Evolutionary conservation across 2,888 invertebrate species (phyloP).

Genomic region (Pomacea canaliculata): DNA sequence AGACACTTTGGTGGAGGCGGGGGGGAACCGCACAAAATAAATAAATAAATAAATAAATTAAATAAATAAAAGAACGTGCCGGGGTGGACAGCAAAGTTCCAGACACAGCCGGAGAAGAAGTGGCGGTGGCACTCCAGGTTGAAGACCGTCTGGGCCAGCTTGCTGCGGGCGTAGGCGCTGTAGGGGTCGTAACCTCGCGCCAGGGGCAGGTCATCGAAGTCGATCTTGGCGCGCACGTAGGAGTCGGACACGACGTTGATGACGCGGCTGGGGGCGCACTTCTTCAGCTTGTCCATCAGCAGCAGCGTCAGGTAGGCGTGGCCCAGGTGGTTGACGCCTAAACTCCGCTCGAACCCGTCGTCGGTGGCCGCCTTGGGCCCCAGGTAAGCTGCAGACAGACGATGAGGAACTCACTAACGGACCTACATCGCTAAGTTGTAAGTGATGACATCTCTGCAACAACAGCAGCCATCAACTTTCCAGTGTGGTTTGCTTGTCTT

Average conservation of each 20-base stretch:
- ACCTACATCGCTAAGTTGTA: no score
- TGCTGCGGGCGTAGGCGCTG: constrained; percentile 58
- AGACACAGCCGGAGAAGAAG: constrained; percentile 44
- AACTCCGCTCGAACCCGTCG: constrained; percentile 55
- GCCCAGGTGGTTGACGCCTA: constrained; percentile 63
- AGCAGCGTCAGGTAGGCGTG: constrained; percentile 62
- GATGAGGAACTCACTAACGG: not conserved
- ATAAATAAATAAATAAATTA: not conserved
- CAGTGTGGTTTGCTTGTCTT: no score
- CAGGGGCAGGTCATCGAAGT: constrained; percentile 57
- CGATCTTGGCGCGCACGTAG: constrained; percentile 50
- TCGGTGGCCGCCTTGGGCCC: constrained; percentile 58
- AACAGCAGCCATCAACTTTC: no score
- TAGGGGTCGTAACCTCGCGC: constrained; percentile 50
- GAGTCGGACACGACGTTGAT: constrained; percentile 61
- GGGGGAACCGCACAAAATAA: no score
- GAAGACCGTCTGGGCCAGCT: constrained; percentile 55
- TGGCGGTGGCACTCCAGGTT: constrained; percentile 53
- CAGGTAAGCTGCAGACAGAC: constrained; percentile 51
- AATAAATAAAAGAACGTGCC: constrained; percentile 40
- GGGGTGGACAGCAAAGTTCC: constrained; percentile 59
- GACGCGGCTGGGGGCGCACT: constrained; percentile 58
- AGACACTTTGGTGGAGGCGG: not conserved
- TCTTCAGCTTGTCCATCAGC: constrained; percentile 46
- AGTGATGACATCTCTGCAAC: no score